A percentile compares a stretch with the other conserved stretches of the same genome.
Evolutionary conservation across 2,888 invertebrate species (phyloP).

Genomic region (Drosophila histrio): DNA sequence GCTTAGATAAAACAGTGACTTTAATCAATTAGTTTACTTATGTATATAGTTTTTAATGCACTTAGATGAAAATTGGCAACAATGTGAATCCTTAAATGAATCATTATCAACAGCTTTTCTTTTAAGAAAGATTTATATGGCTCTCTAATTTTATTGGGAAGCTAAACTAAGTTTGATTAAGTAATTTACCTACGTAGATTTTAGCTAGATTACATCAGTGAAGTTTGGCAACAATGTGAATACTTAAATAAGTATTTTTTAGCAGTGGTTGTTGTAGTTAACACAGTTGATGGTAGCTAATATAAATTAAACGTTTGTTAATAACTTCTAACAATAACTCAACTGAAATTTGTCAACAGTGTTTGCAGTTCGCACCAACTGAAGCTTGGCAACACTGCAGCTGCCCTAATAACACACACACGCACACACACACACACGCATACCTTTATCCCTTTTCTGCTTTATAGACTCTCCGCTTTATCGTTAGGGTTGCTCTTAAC

Average conservation of each 20-base stretch:
- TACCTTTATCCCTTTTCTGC: conserved; percentile 9
- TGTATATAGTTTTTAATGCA: background rate
- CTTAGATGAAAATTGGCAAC: background rate
- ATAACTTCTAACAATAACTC: background rate
- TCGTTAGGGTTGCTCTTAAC: conserved; percentile 48
- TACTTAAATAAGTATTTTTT: too few species aligned
- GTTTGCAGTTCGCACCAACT: background rate
- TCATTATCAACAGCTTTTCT: too few species aligned
- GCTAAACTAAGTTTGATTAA: too few species aligned
- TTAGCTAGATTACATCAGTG: background rate
- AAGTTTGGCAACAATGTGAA: conserved; percentile 20
- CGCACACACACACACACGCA: background rate
- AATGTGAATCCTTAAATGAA: background rate
- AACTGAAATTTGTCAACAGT: background rate
- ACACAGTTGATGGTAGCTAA: too few species aligned
- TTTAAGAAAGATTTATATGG: too few species aligned
- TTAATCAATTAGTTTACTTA: background rate
- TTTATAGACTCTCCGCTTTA: conserved; percentile 32
- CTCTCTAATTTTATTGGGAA: too few species aligned
- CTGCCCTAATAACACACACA: background rate
- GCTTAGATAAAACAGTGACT: background rate
- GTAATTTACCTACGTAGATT: too few species aligned
- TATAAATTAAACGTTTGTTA: too few species aligned
- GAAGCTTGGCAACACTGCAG: conserved; percentile 28
- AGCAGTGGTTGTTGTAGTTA: too few species aligned